Evolutionary conservation across 2,797 vertebrate species (phyloP).

Genomic region (Sebastolobus alascanus): DNA sequence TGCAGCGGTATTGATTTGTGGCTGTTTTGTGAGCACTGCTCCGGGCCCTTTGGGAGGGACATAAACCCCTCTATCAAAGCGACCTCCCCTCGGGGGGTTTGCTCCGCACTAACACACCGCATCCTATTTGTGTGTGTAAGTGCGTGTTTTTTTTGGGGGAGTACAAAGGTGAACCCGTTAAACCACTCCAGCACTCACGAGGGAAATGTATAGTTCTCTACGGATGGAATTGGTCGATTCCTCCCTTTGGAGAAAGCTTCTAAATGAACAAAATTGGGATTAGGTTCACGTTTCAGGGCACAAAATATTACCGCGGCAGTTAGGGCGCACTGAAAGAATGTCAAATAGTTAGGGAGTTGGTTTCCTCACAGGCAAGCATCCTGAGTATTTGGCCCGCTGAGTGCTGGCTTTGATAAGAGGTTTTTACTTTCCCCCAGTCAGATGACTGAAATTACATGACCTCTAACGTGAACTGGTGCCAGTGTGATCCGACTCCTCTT

Average conservation of each 20-base stretch:
- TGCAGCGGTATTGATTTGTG: constrained; percentile 75
- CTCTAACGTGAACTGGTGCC: constrained; percentile 38
- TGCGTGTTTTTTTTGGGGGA: background rate
- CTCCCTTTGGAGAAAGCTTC: constrained; percentile 25
- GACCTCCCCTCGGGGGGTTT: constrained; percentile 56
- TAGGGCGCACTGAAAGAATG: constrained; percentile 17
- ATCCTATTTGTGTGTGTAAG: constrained; percentile 34
- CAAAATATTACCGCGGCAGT: constrained; percentile 20
- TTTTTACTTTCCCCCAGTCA: constrained; percentile 33
- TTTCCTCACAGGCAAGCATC: constrained; percentile 20
- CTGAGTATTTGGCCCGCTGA: constrained; percentile 23
- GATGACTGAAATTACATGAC: constrained; percentile 61
- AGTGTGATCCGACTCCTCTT: constrained; percentile 29
- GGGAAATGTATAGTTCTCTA: constrained; percentile 45
- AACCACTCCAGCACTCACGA: constrained; percentile 42
- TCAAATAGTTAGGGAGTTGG: constrained; percentile 19
- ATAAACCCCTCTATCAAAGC: constrained; percentile 74
- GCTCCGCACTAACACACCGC: background rate
- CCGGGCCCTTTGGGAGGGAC: constrained; percentile 50
- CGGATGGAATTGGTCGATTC: constrained; percentile 39
- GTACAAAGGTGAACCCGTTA: constrained; percentile 57
- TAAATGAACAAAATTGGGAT: constrained; percentile 55
- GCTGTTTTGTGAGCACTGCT: constrained; percentile 64
- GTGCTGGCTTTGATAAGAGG: constrained; percentile 39
- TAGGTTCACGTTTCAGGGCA: constrained; percentile 32